These are phyloP conservation scores for Bathynomus jamesi DNA, from an alignment of 1,140 invertebrate species.

Conservation along the genomic window DNA sequence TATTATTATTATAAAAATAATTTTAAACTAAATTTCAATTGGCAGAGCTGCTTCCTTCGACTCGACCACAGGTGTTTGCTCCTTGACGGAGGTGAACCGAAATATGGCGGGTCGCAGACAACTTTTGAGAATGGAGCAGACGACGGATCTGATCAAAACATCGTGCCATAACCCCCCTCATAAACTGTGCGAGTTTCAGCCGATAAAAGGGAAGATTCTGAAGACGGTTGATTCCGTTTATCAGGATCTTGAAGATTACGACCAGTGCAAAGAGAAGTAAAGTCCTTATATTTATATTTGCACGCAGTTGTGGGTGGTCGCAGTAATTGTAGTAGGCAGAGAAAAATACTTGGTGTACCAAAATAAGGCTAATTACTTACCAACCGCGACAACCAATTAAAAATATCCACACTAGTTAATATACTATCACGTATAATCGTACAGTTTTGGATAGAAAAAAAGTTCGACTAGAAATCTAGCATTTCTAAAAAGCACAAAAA, in stretches of 20 bases:
- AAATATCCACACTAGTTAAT: too few relatives aligned
- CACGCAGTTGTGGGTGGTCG: too few relatives aligned
- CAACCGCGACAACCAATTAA: too few relatives aligned
- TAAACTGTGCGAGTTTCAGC: conserved; percentile 86
- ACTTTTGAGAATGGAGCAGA: conserved; percentile 43
- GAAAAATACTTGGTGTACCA: too few relatives aligned
- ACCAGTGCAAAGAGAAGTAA: conserved; percentile 25
- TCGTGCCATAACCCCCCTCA: conserved; percentile 83
- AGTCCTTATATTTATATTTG: too few relatives aligned
- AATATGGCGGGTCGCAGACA: conserved; percentile 69
- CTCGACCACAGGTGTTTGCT: conserved; percentile 72
- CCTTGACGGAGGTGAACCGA: conserved; percentile 80
- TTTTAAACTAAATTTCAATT: too few relatives aligned
- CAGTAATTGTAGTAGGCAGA: too few relatives aligned
- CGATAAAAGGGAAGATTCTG: conserved; percentile 72
- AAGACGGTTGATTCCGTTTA: conserved; percentile 89
- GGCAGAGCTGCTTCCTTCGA: conserved; percentile 84
- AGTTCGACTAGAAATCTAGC: too few relatives aligned
- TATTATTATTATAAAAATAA: not conserved
- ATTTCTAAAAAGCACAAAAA: too few relatives aligned
- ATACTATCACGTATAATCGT: too few relatives aligned
- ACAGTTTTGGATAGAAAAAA: too few relatives aligned
- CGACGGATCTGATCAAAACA: conserved; percentile 76
- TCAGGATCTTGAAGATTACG: conserved; percentile 27
- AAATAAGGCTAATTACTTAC: too few relatives aligned